Evolutionary conservation across 2,888 invertebrate species (phyloP), one percentile per base, ranked within the genome.

Genomic region (Luffia ferchaultella): DNA sequence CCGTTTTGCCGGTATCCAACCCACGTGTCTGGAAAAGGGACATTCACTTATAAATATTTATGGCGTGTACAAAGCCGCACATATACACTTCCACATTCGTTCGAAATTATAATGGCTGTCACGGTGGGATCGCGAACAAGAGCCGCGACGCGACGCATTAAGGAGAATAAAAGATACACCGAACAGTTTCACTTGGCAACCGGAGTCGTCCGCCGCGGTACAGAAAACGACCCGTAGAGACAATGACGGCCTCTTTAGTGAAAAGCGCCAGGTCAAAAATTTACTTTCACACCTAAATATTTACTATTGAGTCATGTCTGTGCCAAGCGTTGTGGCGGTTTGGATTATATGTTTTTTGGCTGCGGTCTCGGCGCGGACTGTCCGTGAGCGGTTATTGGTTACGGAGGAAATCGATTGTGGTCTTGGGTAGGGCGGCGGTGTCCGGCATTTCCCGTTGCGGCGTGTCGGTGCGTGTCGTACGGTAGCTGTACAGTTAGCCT

Each of bases 41-140:
- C 72, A 75, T 71, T 76, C 70, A 65, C 74, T 79, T 75, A 83
- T 83, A 78, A 77, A 83, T 82, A 83, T 82, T 82, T 76, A 83
- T 79, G 62, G 67, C 63, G 62, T 60, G 65, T 64, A 80, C 79
- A 80, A 80, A 72, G 73, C 72, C 68, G 64, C 70, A 75, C 78
- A 79, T 80, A 76, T 79, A 70, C 59, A 73, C 73, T 75, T 76
- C 72, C 72, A 77, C 73, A 80, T 82, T 78, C 77, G 75, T 68
- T 67, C 61, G 62, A 76, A 82, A 82, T 79, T 78, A 77, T 78
- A 80, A 82, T 80, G 75, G 74, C 74, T 78, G 79, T 77, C 76
- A 73, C 74, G 76, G 73, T 74, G 73, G 70, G 75, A 76, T 68
- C 72, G 66, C 68, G 72, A 78, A 80, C 77, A 79, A 82, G 68